Evolutionary conservation across 2,113 vertebrate genomes (phyloP).

Genomic region (Dasyurus viverrinus): DNA sequence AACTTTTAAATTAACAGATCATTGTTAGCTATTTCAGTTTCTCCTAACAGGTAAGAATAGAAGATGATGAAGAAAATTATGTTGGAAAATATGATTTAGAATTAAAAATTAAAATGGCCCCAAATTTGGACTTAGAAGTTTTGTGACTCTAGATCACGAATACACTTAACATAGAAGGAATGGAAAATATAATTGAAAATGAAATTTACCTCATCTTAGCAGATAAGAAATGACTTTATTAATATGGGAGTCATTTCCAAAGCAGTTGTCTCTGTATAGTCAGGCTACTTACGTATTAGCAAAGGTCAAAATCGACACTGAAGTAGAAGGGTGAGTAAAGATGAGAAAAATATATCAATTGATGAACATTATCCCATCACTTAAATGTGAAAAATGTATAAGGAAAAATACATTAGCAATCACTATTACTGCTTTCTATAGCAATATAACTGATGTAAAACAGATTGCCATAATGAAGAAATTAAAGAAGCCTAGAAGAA

Average conservation of each 20-base stretch:
- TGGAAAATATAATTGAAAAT: neutral
- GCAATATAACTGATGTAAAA: neutral
- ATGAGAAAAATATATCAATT: neutral
- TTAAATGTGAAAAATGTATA: neutral
- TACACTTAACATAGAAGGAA: neutral
- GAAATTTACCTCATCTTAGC: neutral
- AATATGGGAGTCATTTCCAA: neutral
- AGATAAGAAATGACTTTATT: neutral
- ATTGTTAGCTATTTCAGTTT: neutral
- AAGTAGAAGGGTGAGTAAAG: neutral
- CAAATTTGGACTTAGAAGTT: neutral
- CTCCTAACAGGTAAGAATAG: neutral
- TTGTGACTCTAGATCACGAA: neutral
- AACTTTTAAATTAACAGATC: neutral
- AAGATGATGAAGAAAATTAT: neutral
- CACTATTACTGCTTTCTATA: neutral
- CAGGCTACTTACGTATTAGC: neutral
- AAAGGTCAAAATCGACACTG: neutral
- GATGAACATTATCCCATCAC: neutral
- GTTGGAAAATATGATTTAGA: neutral
- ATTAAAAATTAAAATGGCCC: neutral
- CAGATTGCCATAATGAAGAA: neutral
- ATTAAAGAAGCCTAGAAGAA: neutral
- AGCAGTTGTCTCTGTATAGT: neutral
- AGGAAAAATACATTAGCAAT: neutral